Evolutionary conservation across 2,113 vertebrate genomes (phyloP), one percentile per base, ranked within the genome.

Genomic region (Todiramphus chloris): DNA sequence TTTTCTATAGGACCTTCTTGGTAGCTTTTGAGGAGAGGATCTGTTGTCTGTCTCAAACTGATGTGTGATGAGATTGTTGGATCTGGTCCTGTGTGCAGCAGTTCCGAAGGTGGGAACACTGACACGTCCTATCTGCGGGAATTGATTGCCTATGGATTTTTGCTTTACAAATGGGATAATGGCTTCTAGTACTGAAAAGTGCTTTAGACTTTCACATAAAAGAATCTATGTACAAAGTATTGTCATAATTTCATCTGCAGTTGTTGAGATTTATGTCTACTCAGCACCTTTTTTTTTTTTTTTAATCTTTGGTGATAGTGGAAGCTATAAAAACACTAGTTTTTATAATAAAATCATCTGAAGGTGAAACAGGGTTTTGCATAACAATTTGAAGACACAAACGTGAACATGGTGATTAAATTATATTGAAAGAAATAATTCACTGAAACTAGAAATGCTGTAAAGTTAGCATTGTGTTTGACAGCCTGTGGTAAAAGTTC

Each of bases 401-500:
- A 48, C 68, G 68, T 28, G 33, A 83, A 53, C 18, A 58, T 37
- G 77, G 56, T 53, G 41, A 96, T 81, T 82, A 93, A 94, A 87
- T 68, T 72, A 33, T 30, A 59, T 6, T 79, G 88, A 87, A 97
- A 74, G 33, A 78, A 73, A 37, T 89, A 92, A 82, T 73, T 81
- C 53, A 67, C 62, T 87, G 64, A 80, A 91, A 58, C 51, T 44
- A 62, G 67, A 31, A 76, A 16, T 64, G 51, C 56, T 94, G 62
- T 30, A 62, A 94, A 33, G 16, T 90, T 90, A 90, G 24, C 35
- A 48, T 43, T 37, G 37, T 80, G 63, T 88, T 91, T 90, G 93
- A 90, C 78, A 94, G 66, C 25, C 51, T 95, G 55, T 86, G 93
- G 44, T 95, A 88, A 8, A 85, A 88, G 50, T 67, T 83, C 75